These are phyloP conservation scores for Furnarius figulus DNA, from an alignment of 2,113 vertebrate species.

Conservation along the genomic window DNA sequence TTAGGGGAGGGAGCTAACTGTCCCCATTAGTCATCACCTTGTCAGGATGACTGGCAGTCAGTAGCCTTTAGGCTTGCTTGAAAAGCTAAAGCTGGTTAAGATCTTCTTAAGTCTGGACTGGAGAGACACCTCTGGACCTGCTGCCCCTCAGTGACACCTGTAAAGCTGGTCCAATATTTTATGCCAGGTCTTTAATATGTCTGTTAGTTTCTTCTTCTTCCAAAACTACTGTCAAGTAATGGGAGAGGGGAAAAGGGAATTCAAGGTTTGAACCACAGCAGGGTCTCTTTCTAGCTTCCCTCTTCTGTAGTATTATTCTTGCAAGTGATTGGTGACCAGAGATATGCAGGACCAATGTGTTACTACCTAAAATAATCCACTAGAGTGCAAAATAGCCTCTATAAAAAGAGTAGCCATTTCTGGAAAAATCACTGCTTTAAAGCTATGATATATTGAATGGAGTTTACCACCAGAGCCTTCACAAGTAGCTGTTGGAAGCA, in stretches of 20 bases:
- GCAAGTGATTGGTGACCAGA: not conserved
- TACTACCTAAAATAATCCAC: not conserved
- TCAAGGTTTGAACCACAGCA: not conserved
- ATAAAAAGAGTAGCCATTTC: constrained; percentile 18
- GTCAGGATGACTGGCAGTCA: constrained; percentile 64
- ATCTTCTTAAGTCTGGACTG: constrained; percentile 8
- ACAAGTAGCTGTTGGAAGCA: not conserved
- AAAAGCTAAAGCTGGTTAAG: constrained; percentile 6
- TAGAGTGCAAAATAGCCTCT: constrained; percentile 14
- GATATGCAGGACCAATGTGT: not conserved
- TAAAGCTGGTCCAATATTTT: constrained; percentile 36
- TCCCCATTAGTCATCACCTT: constrained; percentile 59
- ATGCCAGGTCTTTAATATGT: constrained; percentile 35
- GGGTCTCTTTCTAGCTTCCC: not conserved
- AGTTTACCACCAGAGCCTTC: not conserved
- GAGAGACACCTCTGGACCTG: not conserved
- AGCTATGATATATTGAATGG: not conserved
- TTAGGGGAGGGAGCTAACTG: constrained; percentile 38
- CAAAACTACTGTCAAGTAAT: not conserved
- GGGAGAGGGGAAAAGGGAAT: not conserved
- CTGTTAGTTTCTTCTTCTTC: not conserved
- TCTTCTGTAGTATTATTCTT: not conserved
- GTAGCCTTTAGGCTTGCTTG: not conserved
- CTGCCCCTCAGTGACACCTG: constrained; percentile 19
- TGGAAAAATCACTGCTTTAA: not conserved